A percentile compares a stretch with the other conserved stretches of the same genome.
Conservation (phyloP, 2,888 invertebrate species). For the Tuberolachnus salignus region DNA sequence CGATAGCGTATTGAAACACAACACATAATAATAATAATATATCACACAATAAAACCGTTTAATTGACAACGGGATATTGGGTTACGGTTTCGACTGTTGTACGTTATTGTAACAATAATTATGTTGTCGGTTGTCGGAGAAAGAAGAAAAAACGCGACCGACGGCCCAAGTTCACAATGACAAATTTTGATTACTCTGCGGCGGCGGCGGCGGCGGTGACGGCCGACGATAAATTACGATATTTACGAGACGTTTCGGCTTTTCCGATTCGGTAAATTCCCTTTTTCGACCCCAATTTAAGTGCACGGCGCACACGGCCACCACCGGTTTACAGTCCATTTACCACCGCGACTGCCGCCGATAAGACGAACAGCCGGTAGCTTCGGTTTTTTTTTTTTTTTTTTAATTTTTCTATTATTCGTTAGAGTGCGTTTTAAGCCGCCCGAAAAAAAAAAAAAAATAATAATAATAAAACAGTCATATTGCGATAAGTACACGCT, state of each 20-base stretch:
- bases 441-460: too few species aligned
- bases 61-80: constrained; percentile 19
- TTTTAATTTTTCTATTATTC: too few species aligned
- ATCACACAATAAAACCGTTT: background rate
- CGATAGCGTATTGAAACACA: background rate
- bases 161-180: background rate
- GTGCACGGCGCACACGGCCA: too few species aligned
- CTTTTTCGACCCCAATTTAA: background rate
- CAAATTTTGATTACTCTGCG: constrained; percentile 1
- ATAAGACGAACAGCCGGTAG: constrained; percentile 14
- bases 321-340: constrained; percentile 39
- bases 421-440: too few species aligned
- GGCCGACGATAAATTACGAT: constrained; percentile 1
- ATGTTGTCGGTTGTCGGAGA: too few species aligned
- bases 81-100: background rate
- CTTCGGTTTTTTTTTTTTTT: background rate
- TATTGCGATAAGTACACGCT: background rate
- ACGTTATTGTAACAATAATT: too few species aligned
- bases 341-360: background rate
- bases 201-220: background rate
- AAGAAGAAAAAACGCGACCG: too few species aligned
- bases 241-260: constrained; percentile 38
- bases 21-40: background rate
- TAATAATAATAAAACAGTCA: too few species aligned
- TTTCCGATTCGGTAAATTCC: constrained; percentile 45